A percentile compares a stretch with the other conserved stretches of the same genome.
Evolutionary conservation across 2,888 invertebrate genomes (phyloP).

Genomic region (Eilema sororculum): DNA sequence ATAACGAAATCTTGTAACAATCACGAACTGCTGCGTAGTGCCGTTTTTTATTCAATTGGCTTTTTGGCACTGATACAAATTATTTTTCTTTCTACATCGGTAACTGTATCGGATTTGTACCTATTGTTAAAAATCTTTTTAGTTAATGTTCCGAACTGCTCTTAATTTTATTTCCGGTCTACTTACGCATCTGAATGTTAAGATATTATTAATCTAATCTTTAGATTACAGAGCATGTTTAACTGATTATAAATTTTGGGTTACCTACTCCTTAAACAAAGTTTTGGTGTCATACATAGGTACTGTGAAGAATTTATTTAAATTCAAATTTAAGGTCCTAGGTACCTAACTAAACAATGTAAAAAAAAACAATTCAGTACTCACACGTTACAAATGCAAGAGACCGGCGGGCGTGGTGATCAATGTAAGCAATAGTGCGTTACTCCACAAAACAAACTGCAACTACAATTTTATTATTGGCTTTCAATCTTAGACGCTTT

Average conservation of each 20-base stretch:
- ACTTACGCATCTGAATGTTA: not conserved
- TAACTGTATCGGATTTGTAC: constrained; percentile 22
- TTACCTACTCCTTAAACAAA: too few relatives aligned
- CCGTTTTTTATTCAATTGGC: constrained; percentile 74
- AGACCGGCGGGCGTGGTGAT: constrained; percentile 38
- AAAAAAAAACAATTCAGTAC: constrained; percentile 7
- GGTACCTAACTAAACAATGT: not conserved
- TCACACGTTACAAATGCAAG: constrained; percentile 21
- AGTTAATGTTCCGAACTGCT: constrained; percentile 36
- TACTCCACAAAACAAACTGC: constrained; percentile 61
- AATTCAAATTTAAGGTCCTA: not conserved
- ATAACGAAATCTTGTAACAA: constrained; percentile 24
- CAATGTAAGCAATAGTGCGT: constrained; percentile 44
- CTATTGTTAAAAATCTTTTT: too few relatives aligned
- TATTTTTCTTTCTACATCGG: constrained; percentile 67
- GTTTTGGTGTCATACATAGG: too few relatives aligned
- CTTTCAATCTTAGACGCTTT: constrained; percentile 63
- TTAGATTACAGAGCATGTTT: not conserved
- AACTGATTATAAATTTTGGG: too few relatives aligned
- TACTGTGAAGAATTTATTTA: not conserved
- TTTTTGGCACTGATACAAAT: constrained; percentile 81
- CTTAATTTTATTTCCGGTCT: constrained; percentile 32
- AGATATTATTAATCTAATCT: not conserved
- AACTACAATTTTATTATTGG: constrained; percentile 64
- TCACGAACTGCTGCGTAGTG: constrained; percentile 66